Evolutionary conservation across 2,113 vertebrate genomes (phyloP).

Genomic region (Misgurnus mizolepis): DNA sequence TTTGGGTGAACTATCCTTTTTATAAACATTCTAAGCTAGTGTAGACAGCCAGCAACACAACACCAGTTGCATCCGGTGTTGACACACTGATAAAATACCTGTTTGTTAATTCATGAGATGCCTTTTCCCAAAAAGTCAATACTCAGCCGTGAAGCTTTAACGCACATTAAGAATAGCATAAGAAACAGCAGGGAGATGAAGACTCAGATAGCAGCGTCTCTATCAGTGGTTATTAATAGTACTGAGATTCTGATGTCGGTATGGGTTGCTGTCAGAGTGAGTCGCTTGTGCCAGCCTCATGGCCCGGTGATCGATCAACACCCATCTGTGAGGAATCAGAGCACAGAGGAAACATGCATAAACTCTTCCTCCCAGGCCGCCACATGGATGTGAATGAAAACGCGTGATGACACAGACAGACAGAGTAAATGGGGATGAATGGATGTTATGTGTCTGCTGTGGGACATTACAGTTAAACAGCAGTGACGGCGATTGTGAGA

Average conservation of each 20-base stretch:
- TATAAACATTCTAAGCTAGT: no score
- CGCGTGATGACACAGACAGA: neutral
- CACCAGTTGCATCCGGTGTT: no score
- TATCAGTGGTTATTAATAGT: slow-evolving; percentile 51
- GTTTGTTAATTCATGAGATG: slow-evolving; percentile 10
- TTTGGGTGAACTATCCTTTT: no score
- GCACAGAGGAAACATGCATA: slow-evolving; percentile 45
- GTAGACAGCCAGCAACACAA: no score
- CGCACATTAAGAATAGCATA: neutral
- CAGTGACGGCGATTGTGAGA: slow-evolving; percentile 9
- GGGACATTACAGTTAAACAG: slow-evolving; percentile 22
- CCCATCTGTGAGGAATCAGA: slow-evolving; percentile 52
- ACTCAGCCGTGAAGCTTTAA: neutral
- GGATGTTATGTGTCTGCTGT: slow-evolving; percentile 8
- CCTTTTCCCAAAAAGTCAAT: neutral
- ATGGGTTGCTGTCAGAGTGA: slow-evolving; percentile 46
- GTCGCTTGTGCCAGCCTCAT: slow-evolving; percentile 30
- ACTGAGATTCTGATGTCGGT: slow-evolving; percentile 47
- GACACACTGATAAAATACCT: neutral
- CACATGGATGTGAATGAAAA: slow-evolving; percentile 34
- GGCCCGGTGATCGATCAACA: slow-evolving; percentile 55
- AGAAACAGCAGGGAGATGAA: neutral
- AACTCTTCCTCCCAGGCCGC: slow-evolving; percentile 50
- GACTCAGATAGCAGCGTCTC: neutral
- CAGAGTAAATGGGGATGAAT: slow-evolving; percentile 21